Evolutionary conservation across 2,113 vertebrate species (phyloP).

Genomic region (Gallinago media): DNA sequence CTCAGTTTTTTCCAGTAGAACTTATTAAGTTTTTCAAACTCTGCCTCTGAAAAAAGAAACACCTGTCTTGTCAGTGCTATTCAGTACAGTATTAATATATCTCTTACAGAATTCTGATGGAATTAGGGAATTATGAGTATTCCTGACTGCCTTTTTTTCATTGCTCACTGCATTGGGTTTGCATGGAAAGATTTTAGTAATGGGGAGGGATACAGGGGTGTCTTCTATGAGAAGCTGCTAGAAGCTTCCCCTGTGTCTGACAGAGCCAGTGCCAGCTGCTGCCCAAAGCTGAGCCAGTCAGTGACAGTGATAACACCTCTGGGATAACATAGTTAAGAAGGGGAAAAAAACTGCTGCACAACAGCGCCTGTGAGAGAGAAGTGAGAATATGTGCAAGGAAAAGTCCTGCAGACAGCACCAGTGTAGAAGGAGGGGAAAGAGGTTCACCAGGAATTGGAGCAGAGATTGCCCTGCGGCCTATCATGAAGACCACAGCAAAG

Average conservation of each 20-base stretch:
- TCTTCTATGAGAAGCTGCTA: background rate
- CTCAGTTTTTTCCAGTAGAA: background rate
- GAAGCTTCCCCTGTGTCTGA: background rate
- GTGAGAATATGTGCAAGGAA: background rate
- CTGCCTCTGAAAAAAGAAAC: background rate
- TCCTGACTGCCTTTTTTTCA: background rate
- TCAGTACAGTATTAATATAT: background rate
- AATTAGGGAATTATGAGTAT: background rate
- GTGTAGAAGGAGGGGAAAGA: background rate
- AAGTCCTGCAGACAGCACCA: background rate
- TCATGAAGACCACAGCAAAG: too few species aligned
- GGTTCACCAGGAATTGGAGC: accelerated
- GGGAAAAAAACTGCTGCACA: background rate
- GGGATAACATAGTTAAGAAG: background rate
- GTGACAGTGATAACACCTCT: accelerated
- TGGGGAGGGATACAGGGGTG: background rate
- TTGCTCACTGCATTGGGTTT: background rate
- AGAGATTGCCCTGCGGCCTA: background rate
- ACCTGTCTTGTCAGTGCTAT: background rate
- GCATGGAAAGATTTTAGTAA: background rate
- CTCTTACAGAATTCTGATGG: background rate
- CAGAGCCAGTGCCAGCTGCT: background rate
- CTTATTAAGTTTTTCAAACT: background rate
- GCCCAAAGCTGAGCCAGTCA: background rate
- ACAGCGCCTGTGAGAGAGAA: background rate